Base-by-base conservation (phyloP, 2,888 invertebrate genomes). In the Disparrhopalites patrizii region DNA sequence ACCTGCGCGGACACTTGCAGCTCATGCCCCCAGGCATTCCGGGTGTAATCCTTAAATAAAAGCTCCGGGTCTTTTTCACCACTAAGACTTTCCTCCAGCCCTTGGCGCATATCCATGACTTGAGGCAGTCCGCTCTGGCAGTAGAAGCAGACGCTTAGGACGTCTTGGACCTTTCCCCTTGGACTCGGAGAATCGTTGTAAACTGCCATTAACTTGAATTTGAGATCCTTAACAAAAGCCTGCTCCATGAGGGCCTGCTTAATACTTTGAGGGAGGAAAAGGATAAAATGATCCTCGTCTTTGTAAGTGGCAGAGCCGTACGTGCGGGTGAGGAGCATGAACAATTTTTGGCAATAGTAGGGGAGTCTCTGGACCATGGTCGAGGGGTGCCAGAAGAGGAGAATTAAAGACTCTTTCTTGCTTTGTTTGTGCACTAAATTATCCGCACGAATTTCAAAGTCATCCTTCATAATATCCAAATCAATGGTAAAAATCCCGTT, bases 1-100 rank as follows among this genome's bases (percentile, higher is more conserved):
- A 47, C 47, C 30, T 58, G 58, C 8, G 58, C 58, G 1, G 28
- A 25, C 10, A 58, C 58, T 43, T 43, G 40, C 25, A 58, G 43
- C 18, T 58, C 58, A 28, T 58, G 30, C 1, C 58, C 43, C 5
- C 18, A 28, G 43, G 43, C 58, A 28, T 58, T 58, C 28, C 43
- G 40, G 8, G 58, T 58, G 30, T 28, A 58, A 28, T 58, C 58
- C 15, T 38, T 38, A n/a, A 38, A 57, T 20, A 50, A 50, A 13
- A 47, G 10, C 7, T 47, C 47, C 7, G 20, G 47, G 18, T 7
- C 36, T 10, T 7, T 7, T 10, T 15, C 36, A 36, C 7, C 8
- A 10, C 8, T 10, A 15, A 15, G 7, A 7, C 18, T 20, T 18
- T 23, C 25, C 25, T 5, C 20, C 2, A 36, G 5, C 13, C 3